Evolutionary conservation across 1,140 invertebrate species (phyloP).

Genomic region (Artemia franciscana): DNA sequence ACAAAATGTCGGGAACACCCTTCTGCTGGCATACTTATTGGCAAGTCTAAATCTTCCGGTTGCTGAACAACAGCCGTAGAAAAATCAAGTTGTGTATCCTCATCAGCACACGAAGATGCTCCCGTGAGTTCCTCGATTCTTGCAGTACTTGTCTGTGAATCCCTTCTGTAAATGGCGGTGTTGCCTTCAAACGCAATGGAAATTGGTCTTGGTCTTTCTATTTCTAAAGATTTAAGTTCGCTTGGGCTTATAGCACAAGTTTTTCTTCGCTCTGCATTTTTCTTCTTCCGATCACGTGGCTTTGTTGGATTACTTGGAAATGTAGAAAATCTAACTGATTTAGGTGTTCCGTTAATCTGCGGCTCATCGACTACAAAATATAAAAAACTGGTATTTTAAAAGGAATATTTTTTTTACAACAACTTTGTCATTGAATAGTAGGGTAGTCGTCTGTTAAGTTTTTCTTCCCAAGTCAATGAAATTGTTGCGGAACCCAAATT

Average conservation of each 20-base stretch:
- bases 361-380: neutral
- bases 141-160: neutral
- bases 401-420: no score
- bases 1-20: conserved; percentile 18
- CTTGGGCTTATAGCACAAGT: neutral
- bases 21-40: neutral
- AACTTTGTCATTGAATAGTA: no score
- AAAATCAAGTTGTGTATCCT: neutral
- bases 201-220: neutral
- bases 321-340: neutral
- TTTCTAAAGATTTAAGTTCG: neutral
- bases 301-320: neutral
- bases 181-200: neutral
- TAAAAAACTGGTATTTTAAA: no score
- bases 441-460: no score
- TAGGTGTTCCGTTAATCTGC: neutral
- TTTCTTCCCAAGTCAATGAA: no score
- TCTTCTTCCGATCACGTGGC: neutral
- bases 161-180: neutral
- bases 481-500: no score
- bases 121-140: neutral
- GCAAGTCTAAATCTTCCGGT: neutral
- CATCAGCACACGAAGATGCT: neutral
- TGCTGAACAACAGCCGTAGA: neutral
- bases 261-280: neutral